A percentile compares a stretch with the other conserved stretches of the same genome.
Conservation (phyloP, 2,113 vertebrate genomes). For the Brachyistius frenatus region DNA sequence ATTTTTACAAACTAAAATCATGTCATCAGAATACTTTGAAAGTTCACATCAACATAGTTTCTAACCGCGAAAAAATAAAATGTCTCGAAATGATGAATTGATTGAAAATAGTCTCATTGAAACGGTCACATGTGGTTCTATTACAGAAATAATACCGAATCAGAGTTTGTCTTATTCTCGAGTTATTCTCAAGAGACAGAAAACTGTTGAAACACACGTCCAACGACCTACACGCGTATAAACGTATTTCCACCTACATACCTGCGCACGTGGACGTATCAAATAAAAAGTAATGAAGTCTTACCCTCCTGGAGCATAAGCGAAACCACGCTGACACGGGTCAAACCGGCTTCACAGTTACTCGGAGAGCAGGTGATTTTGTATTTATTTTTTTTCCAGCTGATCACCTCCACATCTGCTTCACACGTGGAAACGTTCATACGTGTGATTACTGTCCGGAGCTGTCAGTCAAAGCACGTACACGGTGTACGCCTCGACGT, state of each 20-base stretch:
- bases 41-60: no score
- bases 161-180: neutral
- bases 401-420: constrained; percentile 36
- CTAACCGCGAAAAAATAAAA: no score
- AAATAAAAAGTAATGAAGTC: constrained; percentile 27
- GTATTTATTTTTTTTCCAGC: neutral
- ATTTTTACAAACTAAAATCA: no score
- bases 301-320: constrained; percentile 24
- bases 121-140: neutral
- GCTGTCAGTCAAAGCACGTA: constrained; percentile 45
- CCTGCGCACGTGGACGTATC: constrained; percentile 22
- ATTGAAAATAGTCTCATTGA: no score
- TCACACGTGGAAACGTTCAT: constrained; percentile 70
- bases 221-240: neutral
- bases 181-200: neutral
- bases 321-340: constrained; percentile 28
- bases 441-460: constrained; percentile 33
- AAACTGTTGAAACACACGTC: neutral
- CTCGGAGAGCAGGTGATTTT: constrained; percentile 26
- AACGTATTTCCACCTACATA: neutral
- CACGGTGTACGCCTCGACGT: neutral
- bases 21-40: no score
- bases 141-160: no score
- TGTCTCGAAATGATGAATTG: no score
- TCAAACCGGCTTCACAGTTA: constrained; percentile 9